A percentile compares a stretch with the other conserved stretches of the same genome.
phyloP scores from a whole-genome alignment of 2,797 vertebrate species.

The Antennarius maculatus region DNA sequence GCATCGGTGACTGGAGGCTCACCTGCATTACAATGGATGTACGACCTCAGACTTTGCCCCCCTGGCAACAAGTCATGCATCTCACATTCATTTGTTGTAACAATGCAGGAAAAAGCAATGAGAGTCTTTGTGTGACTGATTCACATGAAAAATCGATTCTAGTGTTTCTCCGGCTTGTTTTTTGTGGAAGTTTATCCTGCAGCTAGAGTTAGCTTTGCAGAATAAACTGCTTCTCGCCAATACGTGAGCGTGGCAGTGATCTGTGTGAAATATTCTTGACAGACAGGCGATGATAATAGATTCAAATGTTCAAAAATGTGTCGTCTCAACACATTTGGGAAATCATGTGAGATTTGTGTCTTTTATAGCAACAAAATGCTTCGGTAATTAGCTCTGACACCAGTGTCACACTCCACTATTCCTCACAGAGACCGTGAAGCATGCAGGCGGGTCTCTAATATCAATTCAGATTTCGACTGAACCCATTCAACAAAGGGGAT shows the following conservation, averaged over 20 bases:
- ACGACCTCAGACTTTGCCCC: neutral
- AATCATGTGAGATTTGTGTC: neutral
- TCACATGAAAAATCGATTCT: neutral
- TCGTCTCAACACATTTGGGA: neutral
- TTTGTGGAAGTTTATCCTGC: no score
- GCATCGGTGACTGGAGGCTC: neutral
- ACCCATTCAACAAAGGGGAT: slow-evolving; percentile 13
- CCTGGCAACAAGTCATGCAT: neutral
- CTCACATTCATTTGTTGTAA: slow-evolving; percentile 1
- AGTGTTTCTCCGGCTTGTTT: no score
- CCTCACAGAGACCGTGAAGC: neutral
- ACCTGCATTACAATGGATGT: neutral
- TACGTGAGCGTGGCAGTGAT: no score
- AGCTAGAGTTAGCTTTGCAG: no score
- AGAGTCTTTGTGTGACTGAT: neutral
- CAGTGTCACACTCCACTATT: neutral
- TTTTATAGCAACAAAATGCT: neutral
- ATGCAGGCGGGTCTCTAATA: neutral
- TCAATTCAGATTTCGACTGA: neutral
- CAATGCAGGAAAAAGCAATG: slow-evolving; percentile 1
- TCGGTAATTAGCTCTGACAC: slow-evolving; percentile 7
- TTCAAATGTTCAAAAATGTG: no score
- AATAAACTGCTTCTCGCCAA: no score
- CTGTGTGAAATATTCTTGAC: no score
- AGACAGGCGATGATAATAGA: no score